phyloP scores from a whole-genome alignment of 2,113 vertebrate genomes.

The Pachycephala philippinensis region DNA sequence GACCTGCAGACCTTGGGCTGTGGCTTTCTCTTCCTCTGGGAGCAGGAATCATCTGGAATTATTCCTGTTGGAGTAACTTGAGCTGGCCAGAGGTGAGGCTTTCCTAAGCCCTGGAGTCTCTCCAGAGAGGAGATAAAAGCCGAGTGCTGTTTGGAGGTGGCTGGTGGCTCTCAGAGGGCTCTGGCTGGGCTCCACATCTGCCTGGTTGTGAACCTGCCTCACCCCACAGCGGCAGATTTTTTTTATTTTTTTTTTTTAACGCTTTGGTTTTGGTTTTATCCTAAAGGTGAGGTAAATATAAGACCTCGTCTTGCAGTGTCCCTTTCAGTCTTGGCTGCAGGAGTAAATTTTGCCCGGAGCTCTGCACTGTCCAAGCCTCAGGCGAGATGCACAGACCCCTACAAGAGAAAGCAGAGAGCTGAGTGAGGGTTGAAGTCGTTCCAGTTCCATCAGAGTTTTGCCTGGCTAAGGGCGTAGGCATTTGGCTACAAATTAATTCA shows the following conservation, averaged over 20 bases:
- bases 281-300: neutral
- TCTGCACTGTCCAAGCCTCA: neutral
- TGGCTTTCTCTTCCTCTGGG: neutral
- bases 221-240: neutral
- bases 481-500: slow-evolving; percentile 26
- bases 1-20: neutral
- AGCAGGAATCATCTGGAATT: neutral
- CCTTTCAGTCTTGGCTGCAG: neutral
- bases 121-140: neutral
- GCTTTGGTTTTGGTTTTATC: neutral
- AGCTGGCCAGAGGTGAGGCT: slow-evolving; percentile 10
- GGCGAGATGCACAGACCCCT: neutral
- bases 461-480: neutral
- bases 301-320: neutral
- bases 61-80: neutral
- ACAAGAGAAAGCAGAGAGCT: neutral
- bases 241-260: neutral
- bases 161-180: neutral
- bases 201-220: neutral
- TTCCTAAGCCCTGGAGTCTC: neutral
- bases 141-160: neutral
- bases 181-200: neutral
- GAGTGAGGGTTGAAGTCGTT: neutral
- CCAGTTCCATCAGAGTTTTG: neutral
- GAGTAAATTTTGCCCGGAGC: neutral